Evolutionary conservation across 2,797 vertebrate species (phyloP), one percentile per base, ranked within the genome.

Genomic region (Bufotes viridis): DNA sequence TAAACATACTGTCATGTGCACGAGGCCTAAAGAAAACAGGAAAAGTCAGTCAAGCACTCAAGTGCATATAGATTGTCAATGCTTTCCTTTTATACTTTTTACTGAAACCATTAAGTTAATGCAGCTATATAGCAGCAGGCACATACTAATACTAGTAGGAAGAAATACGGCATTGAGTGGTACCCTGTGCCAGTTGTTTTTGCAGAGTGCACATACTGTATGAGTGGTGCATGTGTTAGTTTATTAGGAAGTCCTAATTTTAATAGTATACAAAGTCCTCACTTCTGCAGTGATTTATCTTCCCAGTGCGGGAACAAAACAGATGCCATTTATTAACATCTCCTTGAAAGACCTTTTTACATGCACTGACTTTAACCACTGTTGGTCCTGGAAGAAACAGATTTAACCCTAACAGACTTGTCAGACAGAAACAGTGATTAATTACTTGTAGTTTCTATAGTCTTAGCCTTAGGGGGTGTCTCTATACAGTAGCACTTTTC

Each of bases 91-190:
- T 82, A 78, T 34, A 51, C 57, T 83, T 24, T 78, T 67, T 34
- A 51, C 57, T 78, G 57, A 58, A n/a, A 49, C 55, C 26, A 70
- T 70, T 70, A 20, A 55, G 7, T 82, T 26, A 81, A 55, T 70
- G 49, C 78, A 87, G 29, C 76, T 87, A 26, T 72, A 34, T 57
- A 74, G 67, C 67, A n/a, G 74, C 15, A 81, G 22, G 34, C 74
- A 13, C 74, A n/a, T 14, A 63, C 72, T 60, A 15, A 14, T 76
- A 18, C 51, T 65, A 82, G 61, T 60, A 24, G 51, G 34, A 81
- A 87, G n/a, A 87, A 87, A 65, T 74, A n/a, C 42, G 58, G 18
- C 58, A 82, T 76, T 87, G 69, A 87, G 74, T 29, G 10, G 74
- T 29, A 42, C 10, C 49, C 13, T 76, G 13, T 42, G 34, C 63